Evolutionary conservation across 2,113 vertebrate species (phyloP), one percentile per base, ranked within the genome.

Genomic region (Bubo bubo): DNA sequence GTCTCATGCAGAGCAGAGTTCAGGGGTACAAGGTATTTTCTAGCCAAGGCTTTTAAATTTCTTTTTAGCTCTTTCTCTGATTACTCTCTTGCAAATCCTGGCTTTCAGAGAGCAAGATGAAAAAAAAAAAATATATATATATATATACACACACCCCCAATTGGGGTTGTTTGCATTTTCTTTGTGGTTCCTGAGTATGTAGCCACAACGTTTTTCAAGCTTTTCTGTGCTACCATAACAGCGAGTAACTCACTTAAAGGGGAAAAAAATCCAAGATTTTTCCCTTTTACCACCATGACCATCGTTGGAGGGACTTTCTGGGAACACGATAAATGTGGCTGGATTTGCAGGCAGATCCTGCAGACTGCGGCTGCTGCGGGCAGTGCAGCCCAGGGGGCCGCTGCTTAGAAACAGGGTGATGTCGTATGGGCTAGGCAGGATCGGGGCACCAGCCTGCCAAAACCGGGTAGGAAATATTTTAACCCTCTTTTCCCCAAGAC

Each of bases 311-410:
- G 11, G n/a, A 47, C 34, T 88, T 92, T 68, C 62, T 76, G 88
- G 71, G 75, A 82, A 85, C 35, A 56, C 3, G 2, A 5, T 30
- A 13, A 41, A 6, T 22, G 73, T 15, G 81, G 45, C 81, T 87
- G 47, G 58, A 18, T 58, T 79, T 63, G 82, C 41, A 37, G 34
- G 88, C 5, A 53, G 73, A 34, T 63, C 80, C 60, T 56, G 63
- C 27, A 28, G 66, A 1, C 64, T 79, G 52, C 0, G 63, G 88
- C 93, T 83, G 53, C 59, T 68, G 83, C 0, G 27, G 74, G 47
- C 49, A 24, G 32, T 14, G 45, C 60, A 19, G 45, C 7, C 23
- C 1, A 2, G 30, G 55, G 12, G 11, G 11, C 5, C 1, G 2
- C 59, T 70, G 79, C 84, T 60, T 22, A 47, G 64, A 22, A 27